phyloP scores from a whole-genome alignment of 2,113 vertebrate species.

The Tympanuchus pallidicinctus region DNA sequence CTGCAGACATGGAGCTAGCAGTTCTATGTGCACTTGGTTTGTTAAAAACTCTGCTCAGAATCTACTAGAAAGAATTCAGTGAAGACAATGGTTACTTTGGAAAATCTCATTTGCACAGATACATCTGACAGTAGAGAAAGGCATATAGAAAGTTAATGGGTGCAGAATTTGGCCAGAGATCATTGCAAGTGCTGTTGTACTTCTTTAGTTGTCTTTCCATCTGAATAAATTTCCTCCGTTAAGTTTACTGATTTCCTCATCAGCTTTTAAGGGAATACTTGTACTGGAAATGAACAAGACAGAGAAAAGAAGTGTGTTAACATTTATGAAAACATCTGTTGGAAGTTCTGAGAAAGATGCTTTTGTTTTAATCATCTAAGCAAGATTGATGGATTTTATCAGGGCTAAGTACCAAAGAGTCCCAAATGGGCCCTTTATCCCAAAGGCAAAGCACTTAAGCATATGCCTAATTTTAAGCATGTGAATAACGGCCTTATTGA shows the following conservation, averaged over 20 bases:
- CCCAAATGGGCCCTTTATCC: conserved; percentile 60
- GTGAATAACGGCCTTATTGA: conserved; percentile 48
- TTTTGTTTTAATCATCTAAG: conserved; percentile 66
- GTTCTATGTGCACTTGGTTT: background rate
- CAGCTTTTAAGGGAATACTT: conserved; percentile 64
- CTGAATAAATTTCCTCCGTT: conserved; percentile 60
- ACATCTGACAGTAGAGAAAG: conserved; percentile 27
- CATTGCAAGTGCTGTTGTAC: conserved; percentile 13
- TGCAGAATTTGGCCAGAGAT: conserved; percentile 49
- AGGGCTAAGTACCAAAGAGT: conserved; percentile 29
- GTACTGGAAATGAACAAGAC: conserved; percentile 53
- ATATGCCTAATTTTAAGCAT: conserved; percentile 54
- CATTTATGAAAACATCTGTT: conserved; percentile 71
- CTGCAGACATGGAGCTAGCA: background rate
- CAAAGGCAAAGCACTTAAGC: conserved; percentile 49
- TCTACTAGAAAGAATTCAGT: background rate
- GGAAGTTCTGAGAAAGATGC: conserved; percentile 62
- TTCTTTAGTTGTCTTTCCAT: conserved; percentile 55
- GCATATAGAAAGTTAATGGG: conserved; percentile 47
- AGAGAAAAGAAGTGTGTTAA: conserved; percentile 44
- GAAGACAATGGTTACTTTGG: conserved; percentile 50
- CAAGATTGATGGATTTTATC: conserved; percentile 67
- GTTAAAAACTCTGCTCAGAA: conserved; percentile 10
- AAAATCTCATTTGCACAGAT: conserved; percentile 32
- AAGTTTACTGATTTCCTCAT: conserved; percentile 54